phyloP scores from a whole-genome alignment of 2,888 invertebrate species.

The Mellilla xanthometata region DNA sequence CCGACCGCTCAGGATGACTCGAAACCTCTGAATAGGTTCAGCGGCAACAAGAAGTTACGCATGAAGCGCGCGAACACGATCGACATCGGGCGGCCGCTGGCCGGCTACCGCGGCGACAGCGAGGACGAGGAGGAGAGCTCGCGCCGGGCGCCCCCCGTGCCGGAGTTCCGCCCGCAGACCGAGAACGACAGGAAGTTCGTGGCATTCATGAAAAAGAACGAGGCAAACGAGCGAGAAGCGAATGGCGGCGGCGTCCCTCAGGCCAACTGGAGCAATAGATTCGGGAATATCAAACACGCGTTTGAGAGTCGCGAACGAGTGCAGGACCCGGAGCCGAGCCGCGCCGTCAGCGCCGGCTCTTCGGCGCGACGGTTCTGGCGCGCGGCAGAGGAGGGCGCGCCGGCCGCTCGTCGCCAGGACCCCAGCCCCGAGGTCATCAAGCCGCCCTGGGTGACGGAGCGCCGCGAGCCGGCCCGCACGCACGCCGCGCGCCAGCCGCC shows the following conservation, averaged over 20 bases:
- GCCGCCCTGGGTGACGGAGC: conserved; percentile 70
- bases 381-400: conserved; percentile 79
- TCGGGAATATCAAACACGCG: conserved; percentile 91
- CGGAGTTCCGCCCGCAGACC: conserved; percentile 90
- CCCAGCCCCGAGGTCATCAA: conserved; percentile 60
- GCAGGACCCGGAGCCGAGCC: conserved; percentile 67
- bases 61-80: conserved; percentile 95
- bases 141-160: conserved; percentile 71
- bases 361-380: conserved; percentile 85
- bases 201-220: conserved; percentile 90
- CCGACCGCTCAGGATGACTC: conserved; percentile 59
- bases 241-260: conserved; percentile 42
- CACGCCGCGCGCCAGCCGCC: conserved; percentile 19
- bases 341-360: conserved; percentile 69
- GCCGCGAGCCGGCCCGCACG: conserved; percentile 47
- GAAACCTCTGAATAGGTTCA: conserved; percentile 71
- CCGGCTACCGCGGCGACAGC: conserved; percentile 76
- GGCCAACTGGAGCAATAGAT: conserved; percentile 91
- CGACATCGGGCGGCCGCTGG: conserved; percentile 89
- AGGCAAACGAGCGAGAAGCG: conserved; percentile 51
- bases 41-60: conserved; percentile 85
- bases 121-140: conserved; percentile 64
- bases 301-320: conserved; percentile 85
- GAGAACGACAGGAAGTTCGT: conserved; percentile 93
- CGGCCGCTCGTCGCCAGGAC: conserved; percentile 48